Evolutionary conservation across 2,797 vertebrate species (phyloP).

Genomic region (Microctenopoma lineatum): DNA sequence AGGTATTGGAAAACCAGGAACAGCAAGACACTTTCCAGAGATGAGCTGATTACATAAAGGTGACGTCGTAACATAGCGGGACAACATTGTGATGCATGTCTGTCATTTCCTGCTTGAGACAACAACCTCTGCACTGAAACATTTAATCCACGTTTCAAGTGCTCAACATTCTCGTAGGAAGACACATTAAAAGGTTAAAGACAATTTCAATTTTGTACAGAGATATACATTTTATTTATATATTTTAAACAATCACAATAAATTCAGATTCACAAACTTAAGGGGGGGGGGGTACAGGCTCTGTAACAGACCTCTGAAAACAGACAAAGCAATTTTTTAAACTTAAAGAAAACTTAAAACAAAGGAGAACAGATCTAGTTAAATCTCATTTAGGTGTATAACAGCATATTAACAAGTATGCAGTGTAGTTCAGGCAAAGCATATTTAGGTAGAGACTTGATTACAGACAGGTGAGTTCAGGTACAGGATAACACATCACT

Average conservation of each 20-base stretch:
- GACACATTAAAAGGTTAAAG: conserved; percentile 1
- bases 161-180: neutral
- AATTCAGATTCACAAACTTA: conserved; percentile 66
- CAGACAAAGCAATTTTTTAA: conserved; percentile 30
- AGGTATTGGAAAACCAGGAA: conserved; percentile 57
- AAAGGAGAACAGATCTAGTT: conserved; percentile 53
- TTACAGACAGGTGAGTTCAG: conserved; percentile 46
- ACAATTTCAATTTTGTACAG: conserved; percentile 51
- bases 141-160: neutral
- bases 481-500: conserved; percentile 47
- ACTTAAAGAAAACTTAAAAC: conserved; percentile 57
- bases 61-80: neutral
- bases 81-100: conserved; percentile 14
- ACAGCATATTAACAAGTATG: conserved; percentile 51
- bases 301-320: conserved; percentile 69
- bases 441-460: conserved; percentile 31
- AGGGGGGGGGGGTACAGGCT: conserved; percentile 43
- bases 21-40: conserved; percentile 53
- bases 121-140: neutral
- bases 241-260: conserved; percentile 79
- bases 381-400: conserved; percentile 60
- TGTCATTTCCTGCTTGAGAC: neutral
- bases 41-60: conserved; percentile 69
- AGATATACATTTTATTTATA: conserved; percentile 82
- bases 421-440: conserved; percentile 52